phyloP scores from a whole-genome alignment of 2,797 vertebrate genomes.

The Eremophila alpestris region DNA sequence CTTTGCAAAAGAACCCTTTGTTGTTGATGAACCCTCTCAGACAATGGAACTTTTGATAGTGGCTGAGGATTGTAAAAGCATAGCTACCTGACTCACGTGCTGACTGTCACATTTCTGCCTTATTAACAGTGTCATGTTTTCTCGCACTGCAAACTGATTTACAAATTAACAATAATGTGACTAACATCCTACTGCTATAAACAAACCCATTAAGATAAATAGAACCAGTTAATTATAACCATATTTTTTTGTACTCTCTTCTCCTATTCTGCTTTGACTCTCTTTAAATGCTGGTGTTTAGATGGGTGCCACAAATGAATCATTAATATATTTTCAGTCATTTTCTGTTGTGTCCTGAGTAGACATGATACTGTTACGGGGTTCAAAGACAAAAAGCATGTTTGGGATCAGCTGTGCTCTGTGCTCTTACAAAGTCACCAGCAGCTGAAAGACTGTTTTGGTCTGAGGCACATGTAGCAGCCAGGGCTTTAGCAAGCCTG shows the following conservation, averaged over 20 bases:
- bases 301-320: neutral
- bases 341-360: neutral
- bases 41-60: neutral
- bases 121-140: neutral
- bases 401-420: neutral
- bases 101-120: neutral
- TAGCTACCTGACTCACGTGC: conserved; percentile 1
- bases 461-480: neutral
- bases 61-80: neutral
- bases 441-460: neutral
- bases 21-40: neutral
- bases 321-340: neutral
- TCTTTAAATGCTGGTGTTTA: neutral
- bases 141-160: neutral
- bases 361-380: accelerated
- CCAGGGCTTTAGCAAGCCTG: neutral
- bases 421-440: neutral
- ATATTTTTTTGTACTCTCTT: neutral
- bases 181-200: neutral
- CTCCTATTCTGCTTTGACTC: neutral
- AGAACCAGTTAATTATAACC: neutral
- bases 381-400: neutral
- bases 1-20: neutral
- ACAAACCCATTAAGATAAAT: conserved; percentile 19
- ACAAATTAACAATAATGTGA: conserved; percentile 4